These are phyloP conservation scores for Sericinus montela DNA, from an alignment of 2,888 invertebrate genomes.

Conservation along the genomic window DNA sequence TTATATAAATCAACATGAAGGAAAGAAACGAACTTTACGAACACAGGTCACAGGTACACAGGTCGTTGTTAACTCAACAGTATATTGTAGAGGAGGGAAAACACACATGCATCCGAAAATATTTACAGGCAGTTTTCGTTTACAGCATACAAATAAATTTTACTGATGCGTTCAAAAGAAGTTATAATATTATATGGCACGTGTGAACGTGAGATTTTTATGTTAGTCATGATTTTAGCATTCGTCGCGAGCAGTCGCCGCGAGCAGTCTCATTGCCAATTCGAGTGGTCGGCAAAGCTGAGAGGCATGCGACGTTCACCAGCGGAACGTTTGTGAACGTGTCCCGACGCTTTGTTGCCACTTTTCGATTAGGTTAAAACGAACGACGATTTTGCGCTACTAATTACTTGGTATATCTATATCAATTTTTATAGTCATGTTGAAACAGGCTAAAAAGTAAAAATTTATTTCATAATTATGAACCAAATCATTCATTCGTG, in stretches of 20 bases:
- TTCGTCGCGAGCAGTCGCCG: constrained; percentile 17
- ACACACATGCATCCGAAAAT: neutral
- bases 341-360: constrained; percentile 6
- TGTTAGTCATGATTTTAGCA: constrained; percentile 17
- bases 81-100: no score
- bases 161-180: constrained; percentile 9
- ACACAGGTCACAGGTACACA: no score
- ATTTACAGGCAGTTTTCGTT: constrained; percentile 4
- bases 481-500: no score
- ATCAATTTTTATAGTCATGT: no score
- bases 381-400: neutral
- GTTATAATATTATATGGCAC: constrained; percentile 16
- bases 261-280: constrained; percentile 18
- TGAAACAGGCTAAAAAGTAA: no score
- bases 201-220: constrained; percentile 19
- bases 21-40: no score
- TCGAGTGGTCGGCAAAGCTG: constrained; percentile 7
- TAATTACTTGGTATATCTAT: no score
- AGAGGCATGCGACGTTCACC: constrained; percentile 5
- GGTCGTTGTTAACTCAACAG: no score
- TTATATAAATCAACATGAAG: no score
- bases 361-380: neutral
- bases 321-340: constrained; percentile 2
- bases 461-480: no score
- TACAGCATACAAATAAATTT: constrained; percentile 20